Percentiles rank a stretch among this genome's conserved stretches.
These are phyloP conservation scores for Pollenia angustigena DNA, from an alignment of 2,888 invertebrate genomes.

Conservation along the genomic window DNA sequence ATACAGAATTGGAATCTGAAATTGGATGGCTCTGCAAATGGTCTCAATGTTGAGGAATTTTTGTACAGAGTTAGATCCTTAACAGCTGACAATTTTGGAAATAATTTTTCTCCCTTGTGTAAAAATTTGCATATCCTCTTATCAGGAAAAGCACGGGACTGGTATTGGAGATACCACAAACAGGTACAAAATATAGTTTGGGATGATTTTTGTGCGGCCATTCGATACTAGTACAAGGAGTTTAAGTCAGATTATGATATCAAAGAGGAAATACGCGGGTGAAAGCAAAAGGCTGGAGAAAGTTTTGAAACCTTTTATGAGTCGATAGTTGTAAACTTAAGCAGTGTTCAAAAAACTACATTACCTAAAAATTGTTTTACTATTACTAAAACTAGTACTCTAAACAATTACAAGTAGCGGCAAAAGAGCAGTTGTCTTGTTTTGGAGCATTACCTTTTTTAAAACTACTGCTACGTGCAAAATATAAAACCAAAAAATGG, in stretches of 20 bases:
- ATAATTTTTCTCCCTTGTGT: slow-evolving; percentile 16
- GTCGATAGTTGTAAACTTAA: slow-evolving; percentile 1
- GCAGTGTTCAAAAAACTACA: no score
- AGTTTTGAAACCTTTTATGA: slow-evolving; percentile 21
- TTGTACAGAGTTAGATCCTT: slow-evolving; percentile 33
- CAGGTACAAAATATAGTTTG: slow-evolving; percentile 30
- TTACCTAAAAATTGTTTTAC: no score
- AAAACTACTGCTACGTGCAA: no score
- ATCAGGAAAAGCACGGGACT: slow-evolving; percentile 23
- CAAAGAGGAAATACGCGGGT: slow-evolving; percentile 5
- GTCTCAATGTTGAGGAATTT: slow-evolving; percentile 31
- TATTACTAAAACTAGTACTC: no score
- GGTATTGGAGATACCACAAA: slow-evolving; percentile 49
- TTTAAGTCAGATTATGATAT: slow-evolving; percentile 32
- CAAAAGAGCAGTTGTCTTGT: no score
- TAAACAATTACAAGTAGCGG: no score
- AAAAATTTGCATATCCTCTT: slow-evolving; percentile 22
- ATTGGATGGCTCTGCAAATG: slow-evolving; percentile 27
- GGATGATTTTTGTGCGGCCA: slow-evolving; percentile 3
- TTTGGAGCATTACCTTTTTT: no score
- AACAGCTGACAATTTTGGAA: slow-evolving; percentile 26
- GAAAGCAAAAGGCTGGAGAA: slow-evolving; percentile 19
- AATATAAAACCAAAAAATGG: no score
- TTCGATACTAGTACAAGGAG: slow-evolving; percentile 21
- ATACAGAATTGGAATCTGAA: slow-evolving; percentile 43